Base-by-base conservation (phyloP, 2,113 vertebrate species). In the Microtus montanus region DNA sequence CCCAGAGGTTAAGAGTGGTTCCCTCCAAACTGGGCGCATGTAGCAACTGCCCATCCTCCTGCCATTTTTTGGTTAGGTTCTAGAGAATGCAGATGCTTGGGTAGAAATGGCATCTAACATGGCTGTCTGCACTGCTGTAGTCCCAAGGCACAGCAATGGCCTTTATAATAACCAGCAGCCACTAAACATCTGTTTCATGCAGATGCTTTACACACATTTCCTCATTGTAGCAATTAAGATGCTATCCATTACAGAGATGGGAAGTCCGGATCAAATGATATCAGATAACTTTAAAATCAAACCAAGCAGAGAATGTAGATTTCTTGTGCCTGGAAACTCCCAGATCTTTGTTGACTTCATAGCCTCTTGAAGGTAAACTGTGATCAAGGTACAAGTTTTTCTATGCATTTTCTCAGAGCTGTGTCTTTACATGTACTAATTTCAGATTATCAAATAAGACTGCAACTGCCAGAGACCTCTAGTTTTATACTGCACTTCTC, bases 151-250 rank as follows among this genome's bases (percentile, higher is more conserved):
- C 41, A 54, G 3, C 58, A 9, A 66, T 35, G 63, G 52, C 88
- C 90, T 93, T 91, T 88, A 26, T 73, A 41, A 91, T 89, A 94
- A 49, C 64, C 30, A 44, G 49, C 41, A 75, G 82, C 79, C 89
- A 78, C 2, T 22, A 63, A 92, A 64, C 88, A 87, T 87, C 90
- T 96, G 80, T 47, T 79, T 90, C 89, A 89, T 79, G 33, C 90
- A 92, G 84, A n/a, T 91, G 87, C 52, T 96, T 64, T 74, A 33
- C 17, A 54, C 15, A 49, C 64, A 89, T 82, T 83, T 90, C 74
- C 83, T 91, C 90, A 19, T 17, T 78, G 68, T 91, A 24, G 75
- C 93, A 75, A 8, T 95, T 88, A 90, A 95, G 90, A 95, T 61
- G 61, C n/a, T 90, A 77, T 85, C 44, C 17, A 47, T 84, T 89